Evolutionary conservation across 2,113 vertebrate species (phyloP).

Genomic region (Mastomys natalensis): DNA sequence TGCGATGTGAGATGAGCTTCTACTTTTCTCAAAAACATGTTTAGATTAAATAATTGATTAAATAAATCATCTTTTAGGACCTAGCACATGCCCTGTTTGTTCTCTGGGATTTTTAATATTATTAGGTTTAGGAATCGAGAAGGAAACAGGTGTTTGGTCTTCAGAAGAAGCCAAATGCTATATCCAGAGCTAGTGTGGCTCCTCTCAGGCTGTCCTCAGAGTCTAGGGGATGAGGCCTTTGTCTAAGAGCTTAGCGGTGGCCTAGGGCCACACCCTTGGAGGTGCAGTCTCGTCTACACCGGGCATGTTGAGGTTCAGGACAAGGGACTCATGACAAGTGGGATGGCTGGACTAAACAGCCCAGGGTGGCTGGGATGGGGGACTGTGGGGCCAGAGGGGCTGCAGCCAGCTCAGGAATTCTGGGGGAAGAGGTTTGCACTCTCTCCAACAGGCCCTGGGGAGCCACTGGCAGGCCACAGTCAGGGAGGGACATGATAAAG

Average conservation of each 20-base stretch:
- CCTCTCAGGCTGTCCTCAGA: not conserved
- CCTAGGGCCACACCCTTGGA: not conserved
- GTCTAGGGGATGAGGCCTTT: not conserved
- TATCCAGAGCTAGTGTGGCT: not conserved
- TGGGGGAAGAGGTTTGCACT: constrained; percentile 43
- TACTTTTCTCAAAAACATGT: not conserved
- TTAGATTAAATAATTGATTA: not conserved
- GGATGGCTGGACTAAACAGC: rapidly evolving
- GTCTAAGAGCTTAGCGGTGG: not conserved
- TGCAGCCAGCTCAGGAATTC: constrained; percentile 68
- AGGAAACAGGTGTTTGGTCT: not conserved
- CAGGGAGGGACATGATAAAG: constrained; percentile 81
- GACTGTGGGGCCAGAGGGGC: not conserved
- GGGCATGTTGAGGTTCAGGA: rapidly evolving
- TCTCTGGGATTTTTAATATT: not conserved
- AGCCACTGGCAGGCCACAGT: constrained; percentile 67
- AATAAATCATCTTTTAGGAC: not conserved
- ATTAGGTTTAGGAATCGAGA: not conserved
- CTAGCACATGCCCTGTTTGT: not conserved
- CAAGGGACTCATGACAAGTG: not conserved
- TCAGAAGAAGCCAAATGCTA: not conserved
- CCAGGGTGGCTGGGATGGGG: not conserved
- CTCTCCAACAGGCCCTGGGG: constrained; percentile 72
- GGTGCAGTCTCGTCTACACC: not conserved
- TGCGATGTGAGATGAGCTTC: not conserved